phyloP scores from a whole-genome alignment of 1,140 invertebrate genomes.

The Papilio dardanus region DNA sequence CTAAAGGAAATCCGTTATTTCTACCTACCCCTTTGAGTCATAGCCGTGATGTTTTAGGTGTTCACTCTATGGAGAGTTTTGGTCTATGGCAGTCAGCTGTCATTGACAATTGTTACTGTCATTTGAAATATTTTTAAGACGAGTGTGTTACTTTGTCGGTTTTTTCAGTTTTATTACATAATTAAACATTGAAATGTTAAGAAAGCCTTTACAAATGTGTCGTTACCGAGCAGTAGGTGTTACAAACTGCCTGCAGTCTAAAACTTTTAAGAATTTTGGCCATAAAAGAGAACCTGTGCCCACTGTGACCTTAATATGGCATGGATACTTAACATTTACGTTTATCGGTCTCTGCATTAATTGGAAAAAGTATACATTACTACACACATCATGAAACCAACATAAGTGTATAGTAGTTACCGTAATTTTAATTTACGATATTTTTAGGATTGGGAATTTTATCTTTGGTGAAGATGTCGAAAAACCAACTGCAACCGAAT shows the following conservation, averaged over 20 bases:
- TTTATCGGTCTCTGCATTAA: conserved; percentile 67
- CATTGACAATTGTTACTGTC: background rate
- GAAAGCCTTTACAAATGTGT: conserved; percentile 2
- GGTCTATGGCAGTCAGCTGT: background rate
- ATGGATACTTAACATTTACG: conserved; percentile 70
- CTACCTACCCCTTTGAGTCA: too few relatives aligned
- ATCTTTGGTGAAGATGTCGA: conserved; percentile 47
- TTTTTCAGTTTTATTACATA: background rate
- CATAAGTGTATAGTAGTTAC: background rate
- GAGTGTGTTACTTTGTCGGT: background rate
- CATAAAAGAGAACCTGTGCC: conserved; percentile 67
- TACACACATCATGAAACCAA: background rate
- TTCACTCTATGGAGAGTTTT: background rate
- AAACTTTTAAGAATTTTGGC: conserved; percentile 71
- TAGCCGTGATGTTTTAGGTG: background rate
- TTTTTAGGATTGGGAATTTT: conserved; percentile 54
- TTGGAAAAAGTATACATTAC: conserved; percentile 63
- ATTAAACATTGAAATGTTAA: conserved; percentile 27
- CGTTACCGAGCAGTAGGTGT: background rate
- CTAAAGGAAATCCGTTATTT: too few relatives aligned
- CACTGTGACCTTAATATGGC: conserved; percentile 63
- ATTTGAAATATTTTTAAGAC: background rate
- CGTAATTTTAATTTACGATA: conserved; percentile 3
- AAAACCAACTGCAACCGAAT: conserved; percentile 26
- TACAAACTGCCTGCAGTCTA: conserved; percentile 26